A percentile compares a stretch with the other conserved stretches of the same genome.
phyloP scores from a whole-genome alignment of 2,797 vertebrate species.

The Hephaestus fuliginosus region DNA sequence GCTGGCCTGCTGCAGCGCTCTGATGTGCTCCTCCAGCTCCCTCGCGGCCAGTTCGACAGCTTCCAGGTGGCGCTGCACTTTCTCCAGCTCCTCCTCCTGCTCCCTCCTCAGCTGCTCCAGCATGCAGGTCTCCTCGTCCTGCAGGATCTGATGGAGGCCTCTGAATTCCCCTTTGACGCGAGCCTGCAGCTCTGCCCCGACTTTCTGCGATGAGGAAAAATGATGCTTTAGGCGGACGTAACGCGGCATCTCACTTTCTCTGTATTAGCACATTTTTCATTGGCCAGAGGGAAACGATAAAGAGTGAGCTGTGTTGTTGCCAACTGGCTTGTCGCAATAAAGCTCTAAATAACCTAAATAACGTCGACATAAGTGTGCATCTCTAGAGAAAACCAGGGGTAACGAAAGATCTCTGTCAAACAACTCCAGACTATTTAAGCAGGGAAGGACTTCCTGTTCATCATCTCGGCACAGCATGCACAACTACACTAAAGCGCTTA shows the following conservation, averaged over 20 bases:
- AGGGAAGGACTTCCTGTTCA: constrained; percentile 52
- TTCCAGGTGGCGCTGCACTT: constrained; percentile 77
- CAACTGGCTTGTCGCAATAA: constrained; percentile 4
- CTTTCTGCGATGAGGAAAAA: constrained; percentile 74
- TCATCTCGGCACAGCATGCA: constrained; percentile 19
- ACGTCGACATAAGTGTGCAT: constrained; percentile 2
- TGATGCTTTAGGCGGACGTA: background rate
- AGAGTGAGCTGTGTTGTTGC: background rate
- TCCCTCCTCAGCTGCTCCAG: constrained; percentile 84
- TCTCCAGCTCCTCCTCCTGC: constrained; percentile 79
- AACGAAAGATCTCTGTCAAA: constrained; percentile 42
- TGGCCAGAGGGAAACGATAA: background rate
- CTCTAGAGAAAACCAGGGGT: constrained; percentile 1
- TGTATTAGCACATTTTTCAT: background rate
- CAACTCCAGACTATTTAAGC: constrained; percentile 27
- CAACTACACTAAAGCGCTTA: constrained; percentile 24
- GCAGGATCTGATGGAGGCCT: constrained; percentile 87
- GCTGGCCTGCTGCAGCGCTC: constrained; percentile 69
- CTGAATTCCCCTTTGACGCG: constrained; percentile 86
- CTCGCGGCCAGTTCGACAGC: constrained; percentile 66
- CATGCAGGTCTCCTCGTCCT: constrained; percentile 83
- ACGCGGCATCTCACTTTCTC: background rate
- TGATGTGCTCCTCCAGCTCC: constrained; percentile 82
- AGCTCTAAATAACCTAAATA: constrained; percentile 8
- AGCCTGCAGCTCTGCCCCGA: constrained; percentile 82